Conservation (phyloP, 2,113 vertebrate species). For the Leuciscus idus region DNA sequence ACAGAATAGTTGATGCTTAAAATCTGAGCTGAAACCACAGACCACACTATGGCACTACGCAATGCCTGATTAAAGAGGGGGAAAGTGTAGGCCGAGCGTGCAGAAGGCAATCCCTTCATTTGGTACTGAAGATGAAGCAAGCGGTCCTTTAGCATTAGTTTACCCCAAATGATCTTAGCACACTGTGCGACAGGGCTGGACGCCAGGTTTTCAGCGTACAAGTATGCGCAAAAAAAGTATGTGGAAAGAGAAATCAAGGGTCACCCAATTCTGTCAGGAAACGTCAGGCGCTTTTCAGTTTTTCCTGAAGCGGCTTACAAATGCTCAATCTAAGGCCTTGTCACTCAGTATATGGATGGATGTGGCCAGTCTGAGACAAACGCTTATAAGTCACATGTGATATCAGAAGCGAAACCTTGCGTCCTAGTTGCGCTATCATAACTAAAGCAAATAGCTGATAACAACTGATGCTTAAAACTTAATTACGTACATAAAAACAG, state of each 20-base stretch:
- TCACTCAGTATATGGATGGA: neutral
- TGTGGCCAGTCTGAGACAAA: neutral
- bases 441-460: conserved; percentile 14
- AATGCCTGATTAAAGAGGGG: conserved; percentile 72
- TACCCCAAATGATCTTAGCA: conserved; percentile 31
- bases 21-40: conserved; percentile 73
- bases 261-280: neutral
- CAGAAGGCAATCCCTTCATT: conserved; percentile 67
- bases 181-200: neutral
- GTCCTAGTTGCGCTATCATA: neutral
- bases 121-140: conserved; percentile 36
- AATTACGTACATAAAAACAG: neutral
- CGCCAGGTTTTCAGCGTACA: neutral
- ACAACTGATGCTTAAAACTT: conserved; percentile 26
- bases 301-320: neutral
- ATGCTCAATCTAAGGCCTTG: neutral
- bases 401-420: neutral
- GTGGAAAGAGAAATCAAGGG: neutral
- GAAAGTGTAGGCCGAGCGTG: conserved; percentile 70
- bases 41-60: conserved; percentile 75
- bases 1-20: conserved; percentile 70
- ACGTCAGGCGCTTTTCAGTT: neutral
- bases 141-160: conserved; percentile 15
- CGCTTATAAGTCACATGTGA: neutral
- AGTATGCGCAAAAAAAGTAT: neutral